Evolutionary conservation across 1,140 invertebrate genomes (phyloP), one percentile per base, ranked within the genome.

Genomic region (Mylabris phalerata): DNA sequence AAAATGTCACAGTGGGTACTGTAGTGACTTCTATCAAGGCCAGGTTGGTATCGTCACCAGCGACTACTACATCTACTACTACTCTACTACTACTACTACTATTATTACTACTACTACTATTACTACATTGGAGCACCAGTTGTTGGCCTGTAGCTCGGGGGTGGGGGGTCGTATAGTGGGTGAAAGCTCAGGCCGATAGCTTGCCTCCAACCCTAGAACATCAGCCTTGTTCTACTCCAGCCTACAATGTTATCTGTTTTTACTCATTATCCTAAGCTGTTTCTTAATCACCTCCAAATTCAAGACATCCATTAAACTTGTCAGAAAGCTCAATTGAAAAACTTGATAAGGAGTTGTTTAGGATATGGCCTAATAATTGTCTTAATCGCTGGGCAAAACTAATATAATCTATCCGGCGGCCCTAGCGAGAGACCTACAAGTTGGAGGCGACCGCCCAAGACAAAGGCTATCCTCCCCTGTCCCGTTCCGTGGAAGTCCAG

Each of bases 1-100:
- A 96, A 89, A 95, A 95, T 89, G 90, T 94, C 84, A 93, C 90
- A 85, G 90, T 95, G 83, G 91, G 93, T 86, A 93, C 91, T 80
- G 87, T 92, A 85, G 91, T 96, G 84, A 93, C 90, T 80, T 88
- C 91, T 80, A 86, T 95, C 77, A 95, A 93, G 88, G 92, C 92
- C 82, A 93, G 92, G 92, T 94, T 92, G 89, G 90, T 93, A 90
- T 88, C 77, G 78, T 74, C 78, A 57, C 32, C 54, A 49, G 48
- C 57, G 58, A 54, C 49, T 32, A 40, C 38, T 13, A 50, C 25
- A 38, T n/a, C 48, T 25, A 13, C 41, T 25, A 13, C 41, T 7
- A 11, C 5, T 3, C 48, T 52, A 49, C 57, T 32, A 32, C 7
- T 32, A 32, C 38, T 13, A 50, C 38, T 13, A 50, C 25, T 39